Evolutionary conservation across 2,113 vertebrate genomes (phyloP), one percentile per base, ranked within the genome.

Genomic region (Uria lomvia): DNA sequence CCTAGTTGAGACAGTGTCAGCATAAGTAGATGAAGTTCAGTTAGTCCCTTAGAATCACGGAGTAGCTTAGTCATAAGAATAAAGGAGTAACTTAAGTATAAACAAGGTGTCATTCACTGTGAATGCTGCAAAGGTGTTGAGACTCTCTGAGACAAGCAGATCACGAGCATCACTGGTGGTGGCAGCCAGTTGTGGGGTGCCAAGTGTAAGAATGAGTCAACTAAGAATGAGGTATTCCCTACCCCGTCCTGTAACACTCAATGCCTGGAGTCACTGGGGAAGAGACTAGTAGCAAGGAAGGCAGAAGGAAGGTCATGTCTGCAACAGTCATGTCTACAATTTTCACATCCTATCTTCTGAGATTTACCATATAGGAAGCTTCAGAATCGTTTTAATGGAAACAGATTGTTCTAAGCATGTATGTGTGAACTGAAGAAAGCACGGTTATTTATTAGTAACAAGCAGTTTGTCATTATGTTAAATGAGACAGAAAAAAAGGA

Each of bases 201-300:
- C 7, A 27, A 53, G 47, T 55, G 23, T 60, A 74, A 76, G 47
- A 86, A 76, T 32, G 32, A 65, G 18, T 11, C 40, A n/a, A 29
- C 15, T n/a, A 71, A 56, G 40, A 80, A n/a, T 23, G 19, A 26
- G 18, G 8, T 71, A 55, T 71, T 49, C 21, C 34, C 8, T 66
- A 40, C 4, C 3, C 21, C 4, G 4, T n/a, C 40, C 52, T 40
- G 9, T 53, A 43, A 19, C 8, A 8, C 23, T 32, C 1, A 1
- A 4, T 62, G 22, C 5, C 26, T 63, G 21, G 18, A 29, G 12
- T 58, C 34, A 29, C 15, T 30, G n/a, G 6, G 9, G 36, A 75
- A 45, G 17, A 81, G 18, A 32, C 15, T 59, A 42, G 17, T 23
- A n/a, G 9, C 63, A 67, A 72, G 8, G 49, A 73, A 73, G 7